Evolutionary conservation across 2,888 invertebrate species (phyloP).

Genomic region (Amphipoea oculea): DNA sequence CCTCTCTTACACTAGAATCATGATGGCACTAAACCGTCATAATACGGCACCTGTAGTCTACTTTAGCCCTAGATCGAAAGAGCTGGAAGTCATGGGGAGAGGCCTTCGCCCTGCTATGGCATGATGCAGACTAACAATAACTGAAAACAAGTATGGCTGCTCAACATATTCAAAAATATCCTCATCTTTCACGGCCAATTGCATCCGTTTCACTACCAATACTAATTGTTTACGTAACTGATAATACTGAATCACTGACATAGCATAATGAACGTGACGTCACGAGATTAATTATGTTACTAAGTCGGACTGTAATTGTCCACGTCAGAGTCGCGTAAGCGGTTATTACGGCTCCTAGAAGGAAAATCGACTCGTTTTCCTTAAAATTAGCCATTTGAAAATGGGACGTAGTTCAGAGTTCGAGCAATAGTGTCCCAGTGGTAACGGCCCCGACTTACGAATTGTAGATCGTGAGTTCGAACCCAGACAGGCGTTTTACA

Average conservation of each 20-base stretch:
- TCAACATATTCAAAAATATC: not conserved
- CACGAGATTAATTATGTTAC: slow-evolving; percentile 18
- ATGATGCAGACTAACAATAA: no score
- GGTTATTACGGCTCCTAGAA: slow-evolving; percentile 5
- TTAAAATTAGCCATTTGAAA: slow-evolving; percentile 3
- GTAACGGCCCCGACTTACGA: no score
- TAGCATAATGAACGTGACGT: slow-evolving; percentile 19
- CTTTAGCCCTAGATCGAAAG: no score
- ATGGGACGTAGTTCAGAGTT: slow-evolving; percentile 11
- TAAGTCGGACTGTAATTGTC: slow-evolving; percentile 12
- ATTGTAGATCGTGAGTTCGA: no score
- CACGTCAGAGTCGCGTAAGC: slow-evolving; percentile 23
- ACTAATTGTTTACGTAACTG: slow-evolving; percentile 32
- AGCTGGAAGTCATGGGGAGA: no score
- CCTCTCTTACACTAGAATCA: no score
- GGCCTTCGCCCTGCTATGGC: no score
- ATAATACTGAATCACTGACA: not conserved
- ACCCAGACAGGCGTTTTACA: no score
- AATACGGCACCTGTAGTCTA: no score
- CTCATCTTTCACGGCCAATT: slow-evolving; percentile 9
- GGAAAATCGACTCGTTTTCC: slow-evolving; percentile 32
- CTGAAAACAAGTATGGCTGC: not conserved
- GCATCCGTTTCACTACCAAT: not conserved
- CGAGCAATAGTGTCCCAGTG: no score
- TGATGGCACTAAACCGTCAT: no score